Percentiles rank a stretch among this genome's conserved stretches.
These are phyloP conservation scores for Pimpla rufipes DNA, from an alignment of 2,888 invertebrate genomes.

Conservation along the genomic window DNA sequence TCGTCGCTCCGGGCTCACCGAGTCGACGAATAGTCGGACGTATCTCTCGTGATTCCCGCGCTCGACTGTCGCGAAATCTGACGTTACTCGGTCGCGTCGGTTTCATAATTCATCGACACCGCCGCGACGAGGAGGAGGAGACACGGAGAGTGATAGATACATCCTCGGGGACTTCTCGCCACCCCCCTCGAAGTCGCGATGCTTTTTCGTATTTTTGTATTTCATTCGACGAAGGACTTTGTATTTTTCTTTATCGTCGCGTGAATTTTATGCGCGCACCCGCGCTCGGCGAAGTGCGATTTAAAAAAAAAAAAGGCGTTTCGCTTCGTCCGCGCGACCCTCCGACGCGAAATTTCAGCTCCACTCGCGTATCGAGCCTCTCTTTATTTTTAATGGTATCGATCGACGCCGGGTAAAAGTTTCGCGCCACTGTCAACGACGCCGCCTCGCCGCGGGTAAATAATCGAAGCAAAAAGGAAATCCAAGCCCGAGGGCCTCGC, in stretches of 20 bases:
- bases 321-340: neutral
- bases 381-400: constrained; percentile 75
- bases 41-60: constrained; percentile 44
- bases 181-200: constrained; percentile 2
- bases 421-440: constrained; percentile 60
- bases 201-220: neutral
- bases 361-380: neutral
- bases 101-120: constrained; percentile 60
- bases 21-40: constrained; percentile 36
- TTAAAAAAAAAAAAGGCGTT: neutral
- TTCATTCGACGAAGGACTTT: neutral
- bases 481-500: constrained; percentile 47
- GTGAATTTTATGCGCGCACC: constrained; percentile 10
- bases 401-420: constrained; percentile 71
- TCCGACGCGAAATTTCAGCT: neutral
- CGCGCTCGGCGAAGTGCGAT: neutral
- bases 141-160: constrained; percentile 16
- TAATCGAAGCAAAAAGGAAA: constrained; percentile 67
- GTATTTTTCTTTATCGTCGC: constrained; percentile 19
- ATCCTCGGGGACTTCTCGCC: constrained; percentile 33
- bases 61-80: constrained; percentile 61
- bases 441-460: constrained; percentile 65
- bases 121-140: neutral
- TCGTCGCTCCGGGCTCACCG: constrained; percentile 4
- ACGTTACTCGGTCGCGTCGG: constrained; percentile 40